A percentile compares a stretch with the other conserved stretches of the same genome.
Evolutionary conservation across 2,888 invertebrate genomes (phyloP).

Genomic region (Platycheirus albimanus): DNA sequence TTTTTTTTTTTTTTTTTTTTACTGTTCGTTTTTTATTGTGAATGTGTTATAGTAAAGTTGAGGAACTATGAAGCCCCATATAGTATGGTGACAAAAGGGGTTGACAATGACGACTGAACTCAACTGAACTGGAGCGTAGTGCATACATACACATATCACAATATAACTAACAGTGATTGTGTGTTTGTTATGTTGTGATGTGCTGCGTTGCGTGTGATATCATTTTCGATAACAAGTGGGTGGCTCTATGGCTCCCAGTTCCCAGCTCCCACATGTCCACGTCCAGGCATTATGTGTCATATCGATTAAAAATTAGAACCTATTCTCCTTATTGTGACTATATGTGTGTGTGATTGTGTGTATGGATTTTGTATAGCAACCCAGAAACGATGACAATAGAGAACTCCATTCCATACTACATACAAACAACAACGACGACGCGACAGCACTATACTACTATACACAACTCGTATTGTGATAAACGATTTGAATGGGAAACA

Average conservation of each 20-base stretch:
- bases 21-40: constrained; percentile 38
- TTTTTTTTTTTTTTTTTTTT: constrained; percentile 32
- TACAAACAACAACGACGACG: constrained; percentile 9
- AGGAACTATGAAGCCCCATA: not conserved
- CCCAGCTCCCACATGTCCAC: constrained; percentile 49
- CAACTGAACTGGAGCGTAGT: constrained; percentile 29
- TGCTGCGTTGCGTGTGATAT: constrained; percentile 70
- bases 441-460: not conserved
- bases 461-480: constrained; percentile 43
- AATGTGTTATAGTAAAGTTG: constrained; percentile 20
- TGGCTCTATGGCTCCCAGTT: constrained; percentile 44
- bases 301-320: constrained; percentile 48
- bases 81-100: constrained; percentile 18
- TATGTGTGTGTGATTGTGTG: not conserved
- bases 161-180: constrained; percentile 8
- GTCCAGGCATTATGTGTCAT: constrained; percentile 62
- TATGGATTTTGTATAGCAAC: constrained; percentile 12
- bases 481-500: constrained; percentile 70
- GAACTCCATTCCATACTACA: not conserved
- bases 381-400: not conserved
- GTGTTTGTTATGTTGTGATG: constrained; percentile 34
- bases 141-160: not conserved
- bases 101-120: constrained; percentile 37
- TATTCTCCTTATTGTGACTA: constrained; percentile 11
- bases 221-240: constrained; percentile 72